Conservation (phyloP, 2,113 vertebrate species). For the Leuciscus idus region DNA sequence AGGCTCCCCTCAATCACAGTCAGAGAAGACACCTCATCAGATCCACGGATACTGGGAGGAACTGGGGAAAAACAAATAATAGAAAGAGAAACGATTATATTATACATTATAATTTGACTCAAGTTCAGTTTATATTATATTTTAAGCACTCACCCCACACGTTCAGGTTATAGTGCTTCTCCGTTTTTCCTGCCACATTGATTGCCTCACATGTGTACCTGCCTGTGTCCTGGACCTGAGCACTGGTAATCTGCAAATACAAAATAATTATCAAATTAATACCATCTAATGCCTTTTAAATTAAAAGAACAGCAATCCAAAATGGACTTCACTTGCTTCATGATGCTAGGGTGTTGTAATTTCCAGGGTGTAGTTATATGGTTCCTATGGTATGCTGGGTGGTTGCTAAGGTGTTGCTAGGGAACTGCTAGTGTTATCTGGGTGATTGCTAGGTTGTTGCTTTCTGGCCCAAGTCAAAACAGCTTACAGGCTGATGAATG, state of each 20-base stretch:
- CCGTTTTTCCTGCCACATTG: slow-evolving; percentile 93
- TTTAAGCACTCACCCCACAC: slow-evolving; percentile 87
- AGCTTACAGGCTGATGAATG: background rate
- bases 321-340: background rate
- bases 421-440: too few species aligned
- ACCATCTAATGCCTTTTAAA: background rate
- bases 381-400: background rate
- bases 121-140: background rate
- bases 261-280: background rate
- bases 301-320: background rate
- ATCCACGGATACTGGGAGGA: slow-evolving; percentile 85
- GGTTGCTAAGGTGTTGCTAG: background rate
- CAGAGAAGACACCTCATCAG: slow-evolving; percentile 78
- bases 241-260: slow-evolving; percentile 79
- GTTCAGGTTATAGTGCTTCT: slow-evolving; percentile 96
- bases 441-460: background rate
- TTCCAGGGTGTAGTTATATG: background rate
- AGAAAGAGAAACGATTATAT: background rate
- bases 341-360: background rate
- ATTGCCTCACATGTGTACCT: slow-evolving; percentile 95
- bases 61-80: slow-evolving; percentile 70
- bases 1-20: slow-evolving; percentile 87
- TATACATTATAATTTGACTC: background rate
- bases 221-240: slow-evolving; percentile 88
- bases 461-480: background rate